A percentile compares a stretch with the other conserved stretches of the same genome.
Conservation (phyloP, 2,888 invertebrate genomes). For the Hirtodrosophila trivittata region DNA sequence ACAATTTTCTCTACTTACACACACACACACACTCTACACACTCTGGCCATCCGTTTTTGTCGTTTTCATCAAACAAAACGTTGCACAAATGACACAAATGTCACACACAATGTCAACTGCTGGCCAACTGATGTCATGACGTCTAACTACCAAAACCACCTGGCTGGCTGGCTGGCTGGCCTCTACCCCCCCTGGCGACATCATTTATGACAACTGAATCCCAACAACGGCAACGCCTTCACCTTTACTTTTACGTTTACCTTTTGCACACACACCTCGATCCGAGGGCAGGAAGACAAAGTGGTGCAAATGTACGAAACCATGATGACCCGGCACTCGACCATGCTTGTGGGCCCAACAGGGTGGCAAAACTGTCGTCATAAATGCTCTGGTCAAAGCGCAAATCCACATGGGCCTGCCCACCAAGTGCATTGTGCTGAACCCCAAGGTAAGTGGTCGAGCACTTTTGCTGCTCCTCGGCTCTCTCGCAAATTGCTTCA, state of each 20-base stretch:
- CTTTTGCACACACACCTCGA: conserved; percentile 12
- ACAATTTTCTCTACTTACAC: conserved; percentile 60
- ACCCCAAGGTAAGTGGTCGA: conserved; percentile 88
- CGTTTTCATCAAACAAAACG: conserved; percentile 76
- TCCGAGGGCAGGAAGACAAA: conserved; percentile 89
- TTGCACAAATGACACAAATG: conserved; percentile 70
- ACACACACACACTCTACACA: conserved; percentile 26
- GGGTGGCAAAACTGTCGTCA: conserved; percentile 96
- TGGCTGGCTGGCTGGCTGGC: conserved; percentile 3
- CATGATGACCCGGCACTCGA: conserved; percentile 96
- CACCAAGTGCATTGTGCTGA: conserved; percentile 92
- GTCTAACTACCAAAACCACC: conserved; percentile 2
- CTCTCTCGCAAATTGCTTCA: conserved; percentile 38
- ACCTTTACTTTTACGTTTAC: conserved; percentile 45
- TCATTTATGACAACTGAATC: conserved; percentile 77
- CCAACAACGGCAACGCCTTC: conserved; percentile 61
- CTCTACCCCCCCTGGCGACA: conserved; percentile 37
- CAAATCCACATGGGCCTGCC: conserved; percentile 90
- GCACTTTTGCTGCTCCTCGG: conserved; percentile 10
- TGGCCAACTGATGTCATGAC: conserved; percentile 67
- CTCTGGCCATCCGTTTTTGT: conserved; percentile 44
- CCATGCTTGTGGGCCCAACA: conserved; percentile 96
- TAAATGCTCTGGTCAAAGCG: conserved; percentile 90
- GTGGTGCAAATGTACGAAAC: conserved; percentile 96
- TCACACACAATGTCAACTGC: conserved; percentile 71